A percentile compares a stretch with the other conserved stretches of the same genome.
phyloP scores from a whole-genome alignment of 2,113 vertebrate species.

The Aythya baeri region DNA sequence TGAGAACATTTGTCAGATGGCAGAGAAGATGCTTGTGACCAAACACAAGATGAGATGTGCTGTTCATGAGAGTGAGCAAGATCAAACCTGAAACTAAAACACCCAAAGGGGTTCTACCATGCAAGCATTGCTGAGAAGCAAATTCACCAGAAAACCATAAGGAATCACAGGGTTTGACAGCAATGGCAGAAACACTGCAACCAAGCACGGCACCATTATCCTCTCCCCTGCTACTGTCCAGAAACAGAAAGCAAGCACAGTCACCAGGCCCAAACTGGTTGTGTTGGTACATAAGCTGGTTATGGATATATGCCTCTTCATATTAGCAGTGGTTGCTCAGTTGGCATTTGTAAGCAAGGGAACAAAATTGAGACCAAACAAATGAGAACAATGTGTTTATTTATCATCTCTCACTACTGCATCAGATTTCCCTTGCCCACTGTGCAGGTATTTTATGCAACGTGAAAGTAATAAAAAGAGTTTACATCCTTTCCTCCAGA shows the following conservation, averaged over 20 bases:
- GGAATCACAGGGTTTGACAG: background rate
- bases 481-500: background rate
- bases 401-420: background rate
- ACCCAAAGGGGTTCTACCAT: background rate
- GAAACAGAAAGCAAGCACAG: background rate
- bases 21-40: background rate
- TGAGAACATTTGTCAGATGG: background rate
- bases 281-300: background rate
- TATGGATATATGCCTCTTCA: fast-evolving
- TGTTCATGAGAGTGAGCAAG: background rate
- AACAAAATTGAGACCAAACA: background rate
- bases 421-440: background rate
- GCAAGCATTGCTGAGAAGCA: background rate
- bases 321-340: background rate
- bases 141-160: background rate
- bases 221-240: background rate
- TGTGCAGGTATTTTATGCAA: background rate
- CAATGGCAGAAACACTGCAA: background rate
- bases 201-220: background rate
- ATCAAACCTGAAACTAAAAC: background rate
- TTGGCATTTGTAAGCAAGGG: background rate
- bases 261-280: background rate
- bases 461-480: background rate
- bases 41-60: background rate
- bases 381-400: background rate